phyloP scores from a whole-genome alignment of 2,113 vertebrate genomes.

The Hemibates koningsi region DNA sequence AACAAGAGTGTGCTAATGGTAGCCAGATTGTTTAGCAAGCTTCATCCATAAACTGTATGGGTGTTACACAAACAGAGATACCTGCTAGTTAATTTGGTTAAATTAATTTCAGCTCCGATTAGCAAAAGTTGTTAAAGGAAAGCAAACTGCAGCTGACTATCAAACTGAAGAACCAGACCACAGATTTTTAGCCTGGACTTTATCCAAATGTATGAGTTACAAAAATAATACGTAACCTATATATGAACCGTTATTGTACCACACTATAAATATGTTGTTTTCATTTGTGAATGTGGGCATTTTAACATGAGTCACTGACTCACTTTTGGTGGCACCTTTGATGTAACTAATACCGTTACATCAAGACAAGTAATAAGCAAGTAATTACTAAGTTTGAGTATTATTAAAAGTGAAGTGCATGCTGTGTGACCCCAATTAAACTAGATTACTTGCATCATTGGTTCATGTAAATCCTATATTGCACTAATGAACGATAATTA shows the following conservation, averaged over 20 bases:
- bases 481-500: neutral
- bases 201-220: neutral
- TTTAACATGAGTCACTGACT: neutral
- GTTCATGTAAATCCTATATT: neutral
- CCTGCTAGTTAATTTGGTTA: neutral
- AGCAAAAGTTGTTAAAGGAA: neutral
- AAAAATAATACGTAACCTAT: neutral
- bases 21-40: neutral
- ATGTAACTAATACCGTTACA: neutral
- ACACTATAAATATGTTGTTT: neutral
- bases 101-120: neutral
- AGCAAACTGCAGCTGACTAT: neutral
- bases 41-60: neutral
- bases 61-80: neutral
- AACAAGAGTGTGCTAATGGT: neutral
- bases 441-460: neutral
- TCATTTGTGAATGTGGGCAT: neutral
- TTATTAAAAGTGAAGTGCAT: neutral
- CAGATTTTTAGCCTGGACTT: neutral
- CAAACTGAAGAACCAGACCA: neutral
- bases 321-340: neutral
- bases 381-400: neutral
- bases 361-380: neutral
- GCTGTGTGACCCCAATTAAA: neutral
- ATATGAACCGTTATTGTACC: neutral